These are phyloP conservation scores for Spinus pinus DNA, from an alignment of 2,797 vertebrate genomes.

Conservation along the genomic window DNA sequence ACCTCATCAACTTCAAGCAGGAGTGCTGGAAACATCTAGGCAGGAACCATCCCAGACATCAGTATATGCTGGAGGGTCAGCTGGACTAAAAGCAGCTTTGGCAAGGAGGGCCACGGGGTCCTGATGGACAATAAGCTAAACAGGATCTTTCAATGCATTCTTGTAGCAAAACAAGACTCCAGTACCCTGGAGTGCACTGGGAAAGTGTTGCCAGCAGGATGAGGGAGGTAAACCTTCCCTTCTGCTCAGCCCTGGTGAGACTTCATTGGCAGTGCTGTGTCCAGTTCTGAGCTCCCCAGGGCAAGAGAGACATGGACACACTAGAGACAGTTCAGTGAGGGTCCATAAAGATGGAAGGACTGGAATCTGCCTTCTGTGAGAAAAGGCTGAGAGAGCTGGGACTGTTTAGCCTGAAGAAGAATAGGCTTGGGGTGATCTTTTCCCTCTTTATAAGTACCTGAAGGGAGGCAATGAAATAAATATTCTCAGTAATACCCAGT, in stretches of 20 bases:
- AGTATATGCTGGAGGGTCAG: neutral
- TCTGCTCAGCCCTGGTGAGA: neutral
- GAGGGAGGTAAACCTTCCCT: neutral
- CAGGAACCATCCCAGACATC: neutral
- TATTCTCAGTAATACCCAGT: neutral
- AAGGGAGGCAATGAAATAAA: neutral
- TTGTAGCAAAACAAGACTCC: neutral
- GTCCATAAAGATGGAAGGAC: neutral
- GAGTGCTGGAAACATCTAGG: neutral
- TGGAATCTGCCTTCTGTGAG: neutral
- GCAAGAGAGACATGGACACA: neutral
- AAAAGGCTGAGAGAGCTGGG: neutral
- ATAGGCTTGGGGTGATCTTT: neutral
- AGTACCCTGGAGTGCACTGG: neutral
- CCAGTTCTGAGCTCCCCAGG: neutral
- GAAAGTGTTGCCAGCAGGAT: accelerated
- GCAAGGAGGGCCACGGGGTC: neutral
- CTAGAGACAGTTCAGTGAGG: neutral
- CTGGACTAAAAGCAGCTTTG: neutral
- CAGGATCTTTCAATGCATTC: neutral
- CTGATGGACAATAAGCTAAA: neutral
- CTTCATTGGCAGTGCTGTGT: neutral
- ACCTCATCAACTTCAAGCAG: neutral
- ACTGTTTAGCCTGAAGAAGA: neutral
- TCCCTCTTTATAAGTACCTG: neutral